These are phyloP conservation scores for Sabellastarte sp. DNA, from an alignment of 2,888 invertebrate genomes.

Conservation along the genomic window DNA sequence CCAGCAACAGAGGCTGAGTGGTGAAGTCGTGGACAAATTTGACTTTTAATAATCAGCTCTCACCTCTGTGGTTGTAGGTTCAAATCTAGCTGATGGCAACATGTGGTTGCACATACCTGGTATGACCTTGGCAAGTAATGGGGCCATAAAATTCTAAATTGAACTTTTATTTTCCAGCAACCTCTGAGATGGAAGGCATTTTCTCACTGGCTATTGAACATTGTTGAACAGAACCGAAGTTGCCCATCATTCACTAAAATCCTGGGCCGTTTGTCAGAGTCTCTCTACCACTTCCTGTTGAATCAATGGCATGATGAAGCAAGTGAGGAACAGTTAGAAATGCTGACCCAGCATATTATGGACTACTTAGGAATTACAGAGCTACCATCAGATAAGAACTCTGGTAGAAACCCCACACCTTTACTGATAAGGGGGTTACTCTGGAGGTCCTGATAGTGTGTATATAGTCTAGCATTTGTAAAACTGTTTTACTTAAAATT, in stretches of 20 bases:
- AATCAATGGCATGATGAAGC: conserved; percentile 37
- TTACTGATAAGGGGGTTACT: conserved; percentile 33
- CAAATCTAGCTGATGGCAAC: no score
- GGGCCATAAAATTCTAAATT: no score
- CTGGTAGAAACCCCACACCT: conserved; percentile 28
- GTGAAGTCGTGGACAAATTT: no score
- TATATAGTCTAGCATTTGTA: no score
- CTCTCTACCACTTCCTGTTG: conserved; percentile 29
- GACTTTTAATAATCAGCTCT: no score
- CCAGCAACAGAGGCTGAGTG: no score
- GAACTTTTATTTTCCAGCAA: conserved; percentile 15
- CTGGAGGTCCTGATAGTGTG: conserved; percentile 29
- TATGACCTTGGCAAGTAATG: no score
- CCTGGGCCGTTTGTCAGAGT: conserved; percentile 28
- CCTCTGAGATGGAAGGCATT: conserved; percentile 29
- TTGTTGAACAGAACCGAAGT: conserved; percentile 34
- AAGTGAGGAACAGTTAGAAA: conserved; percentile 20
- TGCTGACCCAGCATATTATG: conserved; percentile 20
- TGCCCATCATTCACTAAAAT: conserved; percentile 27
- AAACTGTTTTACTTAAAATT: no score
- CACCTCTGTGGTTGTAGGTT: no score
- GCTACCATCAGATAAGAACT: conserved; percentile 16
- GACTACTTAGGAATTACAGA: conserved; percentile 21
- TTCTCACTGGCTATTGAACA: conserved; percentile 35
- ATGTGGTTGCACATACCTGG: no score